A percentile compares a stretch with the other conserved stretches of the same genome.
phyloP scores from a whole-genome alignment of 2,888 invertebrate genomes.

The Pharmacophagus antenor region DNA sequence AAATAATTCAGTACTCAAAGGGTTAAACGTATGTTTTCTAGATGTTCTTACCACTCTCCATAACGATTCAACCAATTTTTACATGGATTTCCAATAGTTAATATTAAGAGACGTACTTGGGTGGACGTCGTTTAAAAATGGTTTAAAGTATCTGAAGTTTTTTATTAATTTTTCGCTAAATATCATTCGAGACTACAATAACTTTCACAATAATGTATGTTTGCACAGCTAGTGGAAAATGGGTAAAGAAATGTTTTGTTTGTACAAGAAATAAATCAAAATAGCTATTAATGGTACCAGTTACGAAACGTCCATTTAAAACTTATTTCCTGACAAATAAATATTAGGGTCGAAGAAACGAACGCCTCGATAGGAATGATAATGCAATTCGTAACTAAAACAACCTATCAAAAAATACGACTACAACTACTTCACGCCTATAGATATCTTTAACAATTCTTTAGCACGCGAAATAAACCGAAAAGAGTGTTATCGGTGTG shows the following conservation, averaged over 20 bases:
- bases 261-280: background rate
- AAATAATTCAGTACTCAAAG: no score
- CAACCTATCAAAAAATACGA: conserved; percentile 7
- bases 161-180: no score
- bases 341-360: conserved; percentile 6
- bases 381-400: conserved; percentile 23
- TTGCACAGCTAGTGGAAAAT: no score
- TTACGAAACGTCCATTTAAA: background rate
- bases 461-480: background rate
- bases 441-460: background rate
- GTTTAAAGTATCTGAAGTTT: no score
- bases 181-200: no score
- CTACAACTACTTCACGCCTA: background rate
- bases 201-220: no score
- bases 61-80: no score
- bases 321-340: conserved; percentile 2
- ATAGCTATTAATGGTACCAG: background rate
- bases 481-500: background rate
- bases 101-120: no score
- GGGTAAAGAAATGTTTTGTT: background rate
- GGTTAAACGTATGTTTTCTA: no score
- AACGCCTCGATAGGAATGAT: conserved; percentile 16
- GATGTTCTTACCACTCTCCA: no score
- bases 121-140: no score
- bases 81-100: no score